phyloP scores from a whole-genome alignment of 2,888 invertebrate species.

The Hecatera dysodea region DNA sequence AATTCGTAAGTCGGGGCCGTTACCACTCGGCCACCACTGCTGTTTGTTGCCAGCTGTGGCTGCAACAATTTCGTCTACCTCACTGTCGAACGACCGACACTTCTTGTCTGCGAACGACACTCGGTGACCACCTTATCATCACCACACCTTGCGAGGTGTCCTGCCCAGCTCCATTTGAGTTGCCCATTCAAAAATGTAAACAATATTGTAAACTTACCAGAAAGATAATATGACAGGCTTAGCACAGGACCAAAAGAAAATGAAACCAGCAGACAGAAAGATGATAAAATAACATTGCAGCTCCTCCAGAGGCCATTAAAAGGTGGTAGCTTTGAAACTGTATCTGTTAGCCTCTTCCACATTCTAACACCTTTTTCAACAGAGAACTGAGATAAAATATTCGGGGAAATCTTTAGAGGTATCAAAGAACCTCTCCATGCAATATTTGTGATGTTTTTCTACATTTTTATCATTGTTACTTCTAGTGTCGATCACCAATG shows the following conservation, averaged over 20 bases:
- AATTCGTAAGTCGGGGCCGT: no score
- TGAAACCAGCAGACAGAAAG: background rate
- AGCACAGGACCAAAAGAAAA: constrained; percentile 12
- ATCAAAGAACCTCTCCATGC: background rate
- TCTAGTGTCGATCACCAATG: background rate
- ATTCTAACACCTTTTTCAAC: background rate
- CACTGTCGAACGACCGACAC: no score
- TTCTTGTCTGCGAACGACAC: no score
- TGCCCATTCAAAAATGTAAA: no score
- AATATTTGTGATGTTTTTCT: background rate
- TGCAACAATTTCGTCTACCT: no score
- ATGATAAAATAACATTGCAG: background rate
- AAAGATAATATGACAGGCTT: background rate
- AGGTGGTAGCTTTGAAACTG: background rate
- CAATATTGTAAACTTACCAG: constrained; percentile 11
- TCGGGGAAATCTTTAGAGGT: background rate
- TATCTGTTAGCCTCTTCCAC: background rate
- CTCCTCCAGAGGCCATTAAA: constrained; percentile 19
- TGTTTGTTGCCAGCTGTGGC: no score
- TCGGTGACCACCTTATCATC: no score
- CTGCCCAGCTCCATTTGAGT: no score
- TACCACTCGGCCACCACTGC: no score
- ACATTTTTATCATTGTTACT: background rate
- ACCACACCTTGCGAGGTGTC: no score
- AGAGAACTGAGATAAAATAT: background rate